Evolutionary conservation across 2,888 invertebrate genomes (phyloP).

Genomic region (Troilus luridus): DNA sequence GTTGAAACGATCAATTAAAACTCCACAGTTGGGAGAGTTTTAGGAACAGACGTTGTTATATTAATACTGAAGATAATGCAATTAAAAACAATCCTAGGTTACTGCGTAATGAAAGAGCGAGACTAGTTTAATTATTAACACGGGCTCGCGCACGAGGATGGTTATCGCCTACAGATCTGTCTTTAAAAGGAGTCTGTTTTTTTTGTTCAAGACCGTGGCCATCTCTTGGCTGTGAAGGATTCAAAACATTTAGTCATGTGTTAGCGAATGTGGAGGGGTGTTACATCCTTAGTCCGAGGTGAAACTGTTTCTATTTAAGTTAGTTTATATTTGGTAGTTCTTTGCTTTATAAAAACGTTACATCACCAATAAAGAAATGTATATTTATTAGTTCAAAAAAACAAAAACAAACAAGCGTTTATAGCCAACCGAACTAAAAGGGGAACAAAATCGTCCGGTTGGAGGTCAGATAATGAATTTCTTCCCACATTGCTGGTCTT

Average conservation of each 20-base stretch:
- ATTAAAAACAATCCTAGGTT: neutral
- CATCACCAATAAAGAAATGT: no score
- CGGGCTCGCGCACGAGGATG: neutral
- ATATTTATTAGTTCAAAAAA: no score
- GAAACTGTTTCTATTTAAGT: no score
- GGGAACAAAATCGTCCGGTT: no score
- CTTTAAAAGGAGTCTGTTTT: conserved; percentile 12
- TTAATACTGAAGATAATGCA: neutral
- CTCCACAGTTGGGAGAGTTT: neutral
- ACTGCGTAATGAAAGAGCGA: neutral
- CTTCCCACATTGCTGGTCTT: no score
- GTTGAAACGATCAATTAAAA: neutral
- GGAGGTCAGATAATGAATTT: no score
- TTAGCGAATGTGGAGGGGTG: neutral
- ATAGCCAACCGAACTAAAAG: no score
- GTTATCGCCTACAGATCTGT: neutral
- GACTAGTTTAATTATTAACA: neutral
- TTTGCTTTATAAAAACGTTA: no score
- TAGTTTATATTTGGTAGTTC: no score
- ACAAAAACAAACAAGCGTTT: no score
- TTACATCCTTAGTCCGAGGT: neutral
- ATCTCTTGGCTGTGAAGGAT: neutral
- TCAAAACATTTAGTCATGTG: conserved; percentile 16
- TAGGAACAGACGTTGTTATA: neutral
- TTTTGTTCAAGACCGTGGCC: neutral